These are phyloP conservation scores for Tinamus major DNA, from an alignment of 2,797 vertebrate species.

Conservation along the genomic window DNA sequence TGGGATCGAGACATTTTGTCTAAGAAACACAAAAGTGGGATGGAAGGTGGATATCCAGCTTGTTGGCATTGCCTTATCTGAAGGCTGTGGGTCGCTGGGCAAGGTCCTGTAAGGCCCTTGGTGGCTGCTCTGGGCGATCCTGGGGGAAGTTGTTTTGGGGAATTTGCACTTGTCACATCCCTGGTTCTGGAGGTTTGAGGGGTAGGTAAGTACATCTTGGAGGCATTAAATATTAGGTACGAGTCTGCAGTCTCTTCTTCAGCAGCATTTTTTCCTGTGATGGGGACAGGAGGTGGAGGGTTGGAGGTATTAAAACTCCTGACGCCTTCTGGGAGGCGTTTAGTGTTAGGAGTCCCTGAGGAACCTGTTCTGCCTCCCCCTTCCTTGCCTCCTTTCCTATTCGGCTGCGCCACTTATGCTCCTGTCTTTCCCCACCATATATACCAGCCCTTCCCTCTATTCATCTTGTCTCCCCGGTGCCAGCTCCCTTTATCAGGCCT, in stretches of 20 bases:
- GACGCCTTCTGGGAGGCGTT: neutral
- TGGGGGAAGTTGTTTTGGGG: neutral
- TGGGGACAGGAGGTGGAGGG: neutral
- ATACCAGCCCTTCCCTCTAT: neutral
- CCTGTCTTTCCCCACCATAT: neutral
- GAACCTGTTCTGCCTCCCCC: neutral
- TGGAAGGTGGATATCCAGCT: neutral
- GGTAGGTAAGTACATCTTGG: neutral
- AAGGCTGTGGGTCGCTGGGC: neutral
- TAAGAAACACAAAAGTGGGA: rapidly evolving
- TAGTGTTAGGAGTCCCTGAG: neutral
- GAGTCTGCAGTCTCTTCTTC: neutral
- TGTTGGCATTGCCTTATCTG: neutral
- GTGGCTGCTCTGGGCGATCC: no score
- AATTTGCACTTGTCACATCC: neutral
- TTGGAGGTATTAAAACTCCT: rapidly evolving
- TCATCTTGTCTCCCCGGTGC: neutral
- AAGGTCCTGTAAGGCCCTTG: neutral
- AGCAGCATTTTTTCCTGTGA: neutral
- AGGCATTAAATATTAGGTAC: neutral
- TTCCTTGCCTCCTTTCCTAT: neutral
- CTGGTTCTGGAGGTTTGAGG: neutral
- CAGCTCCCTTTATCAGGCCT: neutral
- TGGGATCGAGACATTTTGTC: neutral
- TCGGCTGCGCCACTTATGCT: rapidly evolving